phyloP scores from a whole-genome alignment of 2,888 invertebrate genomes.

The Sinelater perroti region DNA sequence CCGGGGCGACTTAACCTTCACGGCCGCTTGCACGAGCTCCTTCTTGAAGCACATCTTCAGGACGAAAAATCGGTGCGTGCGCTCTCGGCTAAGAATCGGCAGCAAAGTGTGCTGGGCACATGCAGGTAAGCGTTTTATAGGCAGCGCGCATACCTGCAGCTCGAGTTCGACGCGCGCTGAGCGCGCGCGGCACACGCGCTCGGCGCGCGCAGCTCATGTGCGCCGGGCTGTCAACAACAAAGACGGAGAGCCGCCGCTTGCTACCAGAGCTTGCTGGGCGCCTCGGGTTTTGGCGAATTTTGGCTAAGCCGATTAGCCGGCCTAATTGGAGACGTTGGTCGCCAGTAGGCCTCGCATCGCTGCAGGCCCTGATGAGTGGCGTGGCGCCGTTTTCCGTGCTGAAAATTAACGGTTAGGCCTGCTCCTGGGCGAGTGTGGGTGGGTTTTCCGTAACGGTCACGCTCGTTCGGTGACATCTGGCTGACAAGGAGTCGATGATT shows the following conservation, averaged over 20 bases:
- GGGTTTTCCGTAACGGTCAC: constrained; percentile 18
- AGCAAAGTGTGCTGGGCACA: constrained; percentile 51
- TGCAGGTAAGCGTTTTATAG: constrained; percentile 54
- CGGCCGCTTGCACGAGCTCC: constrained; percentile 58
- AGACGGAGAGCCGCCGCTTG: constrained; percentile 3
- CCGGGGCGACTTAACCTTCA: constrained; percentile 57
- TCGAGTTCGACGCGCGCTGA: constrained; percentile 57
- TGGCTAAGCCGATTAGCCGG: background rate
- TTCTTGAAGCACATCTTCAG: constrained; percentile 67
- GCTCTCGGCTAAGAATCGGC: constrained; percentile 25
- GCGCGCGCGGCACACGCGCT: constrained; percentile 57
- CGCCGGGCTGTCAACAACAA: constrained; percentile 18
- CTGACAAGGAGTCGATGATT: constrained; percentile 16
- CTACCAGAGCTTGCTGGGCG: constrained; percentile 3
- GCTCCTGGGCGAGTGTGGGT: too few species aligned
- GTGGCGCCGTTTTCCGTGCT: too few species aligned
- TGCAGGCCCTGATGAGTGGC: constrained; percentile 3
- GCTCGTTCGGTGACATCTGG: constrained; percentile 13
- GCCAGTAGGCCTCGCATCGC: constrained; percentile 8
- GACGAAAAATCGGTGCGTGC: constrained; percentile 5
- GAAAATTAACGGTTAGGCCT: too few species aligned
- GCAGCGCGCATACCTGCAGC: constrained; percentile 34
- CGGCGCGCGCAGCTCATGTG: constrained; percentile 43
- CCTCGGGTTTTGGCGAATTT: background rate
- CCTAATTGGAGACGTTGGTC: background rate